phyloP scores from a whole-genome alignment of 2,888 invertebrate species.

The Antitype chi region DNA sequence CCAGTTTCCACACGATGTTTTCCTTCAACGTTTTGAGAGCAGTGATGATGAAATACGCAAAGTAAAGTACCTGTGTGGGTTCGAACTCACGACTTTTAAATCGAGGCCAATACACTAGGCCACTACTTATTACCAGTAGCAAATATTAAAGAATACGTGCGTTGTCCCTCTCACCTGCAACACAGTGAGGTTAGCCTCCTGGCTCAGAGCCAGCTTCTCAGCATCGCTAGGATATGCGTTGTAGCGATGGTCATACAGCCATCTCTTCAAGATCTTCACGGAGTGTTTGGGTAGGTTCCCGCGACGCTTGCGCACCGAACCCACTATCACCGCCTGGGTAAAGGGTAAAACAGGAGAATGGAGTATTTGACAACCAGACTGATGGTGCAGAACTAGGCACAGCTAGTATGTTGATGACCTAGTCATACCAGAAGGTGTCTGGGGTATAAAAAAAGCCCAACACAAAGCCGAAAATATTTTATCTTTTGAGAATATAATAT shows the following conservation, averaged over 20 bases:
- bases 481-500: not conserved
- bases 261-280: constrained; percentile 97
- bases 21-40: too few relatives aligned
- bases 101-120: too few relatives aligned
- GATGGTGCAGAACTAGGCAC: not conserved
- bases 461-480: not conserved
- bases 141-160: not conserved
- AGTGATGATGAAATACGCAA: too few relatives aligned
- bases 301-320: constrained; percentile 94
- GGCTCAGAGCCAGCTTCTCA: constrained; percentile 96
- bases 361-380: not conserved
- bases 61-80: too few relatives aligned
- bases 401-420: not conserved
- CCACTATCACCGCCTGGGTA: constrained; percentile 76
- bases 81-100: too few relatives aligned
- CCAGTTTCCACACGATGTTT: too few relatives aligned
- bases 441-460: not conserved
- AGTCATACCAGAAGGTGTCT: not conserved
- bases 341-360: constrained; percentile 6
- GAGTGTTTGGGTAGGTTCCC: constrained; percentile 98
- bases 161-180: constrained; percentile 92
- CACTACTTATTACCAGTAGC: too few relatives aligned
- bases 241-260: constrained; percentile 98
- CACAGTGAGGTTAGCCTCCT: constrained; percentile 96
- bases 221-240: constrained; percentile 98